These are phyloP conservation scores for Albula goreensis DNA, from an alignment of 2,113 vertebrate species.

Conservation along the genomic window DNA sequence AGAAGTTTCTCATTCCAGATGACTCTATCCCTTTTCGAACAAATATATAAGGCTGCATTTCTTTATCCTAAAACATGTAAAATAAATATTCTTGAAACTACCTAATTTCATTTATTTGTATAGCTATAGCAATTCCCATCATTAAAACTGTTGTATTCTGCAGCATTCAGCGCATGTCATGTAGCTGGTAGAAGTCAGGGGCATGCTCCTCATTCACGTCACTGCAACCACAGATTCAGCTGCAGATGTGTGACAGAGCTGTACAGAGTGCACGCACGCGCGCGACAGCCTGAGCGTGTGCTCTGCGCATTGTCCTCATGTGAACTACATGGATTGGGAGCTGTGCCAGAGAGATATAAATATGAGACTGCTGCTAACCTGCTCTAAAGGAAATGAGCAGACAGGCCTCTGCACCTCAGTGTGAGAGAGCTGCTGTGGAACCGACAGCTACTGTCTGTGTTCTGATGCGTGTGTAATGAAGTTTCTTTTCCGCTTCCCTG, in stretches of 20 bases:
- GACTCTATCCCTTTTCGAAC: not conserved
- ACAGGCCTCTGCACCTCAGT: not conserved
- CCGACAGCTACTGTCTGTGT: slow-evolving; percentile 7
- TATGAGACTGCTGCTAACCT: not conserved
- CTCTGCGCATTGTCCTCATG: slow-evolving; percentile 14
- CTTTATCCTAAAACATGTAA: too few species aligned
- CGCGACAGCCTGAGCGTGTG: not conserved
- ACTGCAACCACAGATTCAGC: not conserved
- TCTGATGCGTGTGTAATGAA: not conserved
- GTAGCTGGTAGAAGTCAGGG: not conserved
- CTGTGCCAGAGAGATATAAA: slow-evolving; percentile 5
- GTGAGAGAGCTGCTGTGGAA: not conserved
- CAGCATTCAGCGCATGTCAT: not conserved
- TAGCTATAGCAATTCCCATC: not conserved
- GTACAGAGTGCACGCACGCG: not conserved
- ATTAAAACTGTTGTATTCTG: not conserved
- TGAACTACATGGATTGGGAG: not conserved
- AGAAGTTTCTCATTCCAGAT: not conserved
- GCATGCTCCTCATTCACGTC: not conserved
- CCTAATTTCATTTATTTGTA: not conserved
- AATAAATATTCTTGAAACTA: not conserved
- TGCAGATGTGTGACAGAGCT: not conserved
- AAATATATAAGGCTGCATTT: not conserved
- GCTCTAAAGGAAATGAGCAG: not conserved
- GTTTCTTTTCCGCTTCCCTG: not conserved